These are phyloP conservation scores for Delphinus delphis DNA, from an alignment of 2,113 vertebrate genomes.

Conservation along the genomic window DNA sequence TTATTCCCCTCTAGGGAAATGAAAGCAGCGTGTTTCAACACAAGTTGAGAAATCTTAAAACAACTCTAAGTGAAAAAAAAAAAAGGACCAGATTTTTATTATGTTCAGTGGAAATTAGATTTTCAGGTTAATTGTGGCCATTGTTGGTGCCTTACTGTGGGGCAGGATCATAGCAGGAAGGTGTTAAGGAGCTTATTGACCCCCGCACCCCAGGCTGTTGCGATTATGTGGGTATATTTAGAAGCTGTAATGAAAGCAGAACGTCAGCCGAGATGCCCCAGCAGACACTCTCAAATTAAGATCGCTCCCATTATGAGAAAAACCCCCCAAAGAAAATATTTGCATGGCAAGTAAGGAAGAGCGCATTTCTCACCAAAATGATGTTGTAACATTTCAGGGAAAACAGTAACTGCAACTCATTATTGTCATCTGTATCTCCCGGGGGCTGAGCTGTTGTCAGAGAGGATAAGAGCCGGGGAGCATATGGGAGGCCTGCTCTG, in stretches of 20 bases:
- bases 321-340: conserved; percentile 47
- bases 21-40: conserved; percentile 64
- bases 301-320: background rate
- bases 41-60: conserved; percentile 64
- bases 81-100: background rate
- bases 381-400: conserved; percentile 47
- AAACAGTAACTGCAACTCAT: background rate
- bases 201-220: background rate
- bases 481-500: background rate
- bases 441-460: background rate
- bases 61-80: conserved; percentile 9
- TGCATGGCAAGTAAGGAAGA: background rate
- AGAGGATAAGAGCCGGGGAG: background rate
- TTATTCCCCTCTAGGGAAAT: conserved; percentile 70
- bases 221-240: conserved; percentile 65
- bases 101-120: conserved; percentile 1
- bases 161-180: background rate
- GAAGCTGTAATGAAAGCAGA: conserved; percentile 59
- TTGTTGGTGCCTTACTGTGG: background rate
- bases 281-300: conserved; percentile 48
- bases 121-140: background rate
- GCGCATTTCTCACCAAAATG: conserved; percentile 46
- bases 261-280: conserved; percentile 36
- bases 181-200: conserved; percentile 29
- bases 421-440: background rate